Base-by-base conservation (phyloP, 2,888 invertebrate genomes). In the Carabus problematicus region DNA sequence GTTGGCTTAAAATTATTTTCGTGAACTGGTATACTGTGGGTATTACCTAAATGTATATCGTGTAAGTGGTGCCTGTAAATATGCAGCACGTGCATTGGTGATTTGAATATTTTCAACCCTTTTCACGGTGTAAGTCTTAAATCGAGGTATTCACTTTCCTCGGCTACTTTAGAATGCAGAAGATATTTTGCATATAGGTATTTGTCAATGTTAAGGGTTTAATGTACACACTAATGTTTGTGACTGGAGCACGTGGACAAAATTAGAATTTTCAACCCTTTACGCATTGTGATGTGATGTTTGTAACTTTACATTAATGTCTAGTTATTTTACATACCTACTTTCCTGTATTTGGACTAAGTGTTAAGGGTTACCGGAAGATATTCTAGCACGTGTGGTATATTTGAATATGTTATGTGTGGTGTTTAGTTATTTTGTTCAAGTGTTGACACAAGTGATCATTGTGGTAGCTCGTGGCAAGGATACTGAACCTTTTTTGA, bases 211-310 rank as follows among this genome's bases (percentile, higher is more conserved):
- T 29, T 29, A 6, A 29, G 29, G 29, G 29, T 29, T 29, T 3
- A 29, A n/a, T n/a, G n/a, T 29, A 6, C 29, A 29, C 29, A 29
- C 29, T 29, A 29, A 29, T 29, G 11, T 45, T 45, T 45, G 14
- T 11, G n/a, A 45, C 45, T 45, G 42, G 42, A 45, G 11, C n/a
- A 45, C n/a, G 14, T 45, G 11, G 45, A 12, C n/a, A 14, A 45
- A 42, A 60, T 60, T 60, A 18, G 45, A 60, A 60, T 60, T 60
- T 45, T 14, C 19, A 42, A 60, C 60, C 60, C 60, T 43, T 14
- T 29, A 6, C 29, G 6, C 29, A 6, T 29, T 29, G 29, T 6
- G 29, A 3, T 29, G 29, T 6, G 6, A 3, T 29, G 29, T n/a
- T n/a, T n/a, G n/a, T n/a, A n/a, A n/a, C n/a, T n/a, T n/a, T n/a